Percentiles rank a stretch among this genome's conserved stretches.
Evolutionary conservation across 92 coral and sea anemone species (phyloP).

Genomic region (Zoanthus sansibaricus): DNA sequence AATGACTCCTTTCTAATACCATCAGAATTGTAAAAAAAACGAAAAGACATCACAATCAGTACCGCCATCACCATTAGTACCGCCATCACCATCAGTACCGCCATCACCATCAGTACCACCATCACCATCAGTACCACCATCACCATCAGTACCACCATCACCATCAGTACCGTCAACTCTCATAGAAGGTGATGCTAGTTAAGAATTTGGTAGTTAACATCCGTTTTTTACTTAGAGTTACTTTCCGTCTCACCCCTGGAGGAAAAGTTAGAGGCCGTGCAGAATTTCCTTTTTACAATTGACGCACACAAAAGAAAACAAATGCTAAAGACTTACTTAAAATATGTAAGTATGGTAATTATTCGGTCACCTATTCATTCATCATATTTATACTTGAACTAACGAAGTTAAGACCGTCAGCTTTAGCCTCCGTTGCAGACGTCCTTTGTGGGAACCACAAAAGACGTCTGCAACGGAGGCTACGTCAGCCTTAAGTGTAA

Average conservation of each 20-base stretch:
- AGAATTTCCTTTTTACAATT: not conserved
- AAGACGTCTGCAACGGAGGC: too few relatives aligned
- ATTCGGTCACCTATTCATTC: not conserved
- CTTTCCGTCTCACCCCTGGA: not conserved
- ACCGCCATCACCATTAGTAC: too few relatives aligned
- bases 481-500: too few relatives aligned
- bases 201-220: not conserved
- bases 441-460: too few relatives aligned
- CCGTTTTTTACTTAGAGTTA: not conserved
- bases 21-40: too few relatives aligned
- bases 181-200: not conserved
- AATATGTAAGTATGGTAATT: not conserved
- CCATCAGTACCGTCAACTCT: too few relatives aligned
- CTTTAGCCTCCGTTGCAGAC: too few relatives aligned
- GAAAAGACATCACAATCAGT: too few relatives aligned
- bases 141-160: not conserved
- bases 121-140: not conserved
- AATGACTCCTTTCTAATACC: too few relatives aligned
- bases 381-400: too few relatives aligned
- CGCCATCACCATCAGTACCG: too few relatives aligned
- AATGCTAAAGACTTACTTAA: not conserved
- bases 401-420: too few relatives aligned
- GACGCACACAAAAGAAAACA: not conserved
- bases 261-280: not conserved
- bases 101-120: not conserved